Percentiles rank a stretch among this genome's conserved stretches.
These are phyloP conservation scores for Manacus vitellinus DNA, from an alignment of 2,113 vertebrate species.

Conservation along the genomic window DNA sequence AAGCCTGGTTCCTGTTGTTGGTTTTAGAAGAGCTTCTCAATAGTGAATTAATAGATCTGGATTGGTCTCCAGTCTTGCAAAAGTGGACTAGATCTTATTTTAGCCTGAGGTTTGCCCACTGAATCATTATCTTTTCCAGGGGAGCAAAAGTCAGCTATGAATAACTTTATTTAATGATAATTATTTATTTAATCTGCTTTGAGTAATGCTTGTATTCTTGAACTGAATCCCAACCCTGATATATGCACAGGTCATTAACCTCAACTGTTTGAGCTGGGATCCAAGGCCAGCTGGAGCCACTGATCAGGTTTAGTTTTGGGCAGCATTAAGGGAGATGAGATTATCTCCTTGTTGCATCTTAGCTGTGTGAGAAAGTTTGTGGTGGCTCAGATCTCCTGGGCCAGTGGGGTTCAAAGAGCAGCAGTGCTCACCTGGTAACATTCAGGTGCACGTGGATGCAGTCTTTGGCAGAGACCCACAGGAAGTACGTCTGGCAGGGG, in stretches of 20 bases:
- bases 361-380: background rate
- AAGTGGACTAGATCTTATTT: background rate
- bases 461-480: conserved; percentile 88
- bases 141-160: background rate
- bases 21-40: background rate
- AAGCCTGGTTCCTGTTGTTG: background rate
- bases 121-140: background rate
- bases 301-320: background rate
- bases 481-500: conserved; percentile 84
- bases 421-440: conserved; percentile 78
- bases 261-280: background rate
- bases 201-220: background rate
- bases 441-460: conserved; percentile 85
- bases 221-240: background rate
- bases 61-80: background rate
- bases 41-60: background rate
- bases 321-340: background rate
- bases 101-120: background rate
- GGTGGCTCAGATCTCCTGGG: background rate
- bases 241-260: background rate
- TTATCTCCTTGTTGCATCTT: background rate
- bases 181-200: conserved; percentile 19
- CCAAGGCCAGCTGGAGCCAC: background rate
- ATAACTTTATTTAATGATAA: background rate
- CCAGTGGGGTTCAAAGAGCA: background rate